Percentiles rank a stretch among this genome's conserved stretches.
phyloP scores from a whole-genome alignment of 2,888 invertebrate species.

The Heliconius erato region DNA sequence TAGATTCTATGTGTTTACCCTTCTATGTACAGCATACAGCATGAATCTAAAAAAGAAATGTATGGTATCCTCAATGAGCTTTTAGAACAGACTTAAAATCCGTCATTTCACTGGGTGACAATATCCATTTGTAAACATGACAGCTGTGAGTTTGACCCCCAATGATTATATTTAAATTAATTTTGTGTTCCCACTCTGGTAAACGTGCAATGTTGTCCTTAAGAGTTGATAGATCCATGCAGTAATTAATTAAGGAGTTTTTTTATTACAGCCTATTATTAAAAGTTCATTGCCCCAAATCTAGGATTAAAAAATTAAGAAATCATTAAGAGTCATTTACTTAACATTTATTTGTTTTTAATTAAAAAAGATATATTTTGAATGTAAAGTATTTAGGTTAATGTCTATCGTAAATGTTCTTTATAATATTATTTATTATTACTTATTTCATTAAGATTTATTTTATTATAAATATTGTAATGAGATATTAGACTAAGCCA shows the following conservation, averaged over 20 bases:
- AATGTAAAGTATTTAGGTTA: background rate
- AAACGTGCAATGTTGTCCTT: too few species aligned
- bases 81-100: too few species aligned
- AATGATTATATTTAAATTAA: too few species aligned
- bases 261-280: background rate
- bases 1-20: background rate
- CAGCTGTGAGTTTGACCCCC: too few species aligned
- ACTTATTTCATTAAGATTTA: background rate
- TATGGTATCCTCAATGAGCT: too few species aligned
- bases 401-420: background rate
- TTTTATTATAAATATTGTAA: background rate
- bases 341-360: background rate
- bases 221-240: too few species aligned
- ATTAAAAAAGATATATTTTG: background rate
- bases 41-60: background rate
- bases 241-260: background rate
- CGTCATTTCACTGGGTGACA: too few species aligned
- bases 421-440: background rate
- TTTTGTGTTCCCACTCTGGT: too few species aligned
- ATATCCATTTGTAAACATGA: too few species aligned
- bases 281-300: constrained; percentile 16
- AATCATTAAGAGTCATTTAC: constrained; percentile 11
- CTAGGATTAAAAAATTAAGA: constrained; percentile 18
- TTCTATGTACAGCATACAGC: background rate
- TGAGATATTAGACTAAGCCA: background rate